Conservation (phyloP, 2,797 vertebrate genomes). For the Pseudochirops corinnae region DNA sequence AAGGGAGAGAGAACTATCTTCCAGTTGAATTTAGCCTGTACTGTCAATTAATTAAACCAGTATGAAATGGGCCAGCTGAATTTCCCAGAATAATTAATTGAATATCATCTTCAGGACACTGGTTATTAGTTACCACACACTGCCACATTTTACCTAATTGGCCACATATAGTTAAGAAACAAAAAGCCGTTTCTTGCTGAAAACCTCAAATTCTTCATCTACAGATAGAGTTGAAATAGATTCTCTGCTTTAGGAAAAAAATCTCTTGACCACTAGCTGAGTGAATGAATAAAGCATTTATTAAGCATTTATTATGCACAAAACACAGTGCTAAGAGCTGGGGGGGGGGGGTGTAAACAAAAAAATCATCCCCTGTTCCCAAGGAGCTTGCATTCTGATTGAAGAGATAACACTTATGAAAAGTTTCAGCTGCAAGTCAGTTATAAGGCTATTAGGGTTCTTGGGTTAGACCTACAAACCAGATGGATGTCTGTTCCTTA, state of each 20-base stretch:
- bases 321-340: not conserved
- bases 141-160: not conserved
- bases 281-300: not conserved
- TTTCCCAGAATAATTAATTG: conserved; percentile 25
- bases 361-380: not conserved
- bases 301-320: not conserved
- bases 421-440: not conserved
- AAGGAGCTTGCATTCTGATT: not conserved
- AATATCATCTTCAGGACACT: conserved; percentile 18
- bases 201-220: not conserved
- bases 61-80: not conserved
- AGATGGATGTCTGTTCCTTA: not conserved
- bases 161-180: not conserved
- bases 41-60: conserved; percentile 33
- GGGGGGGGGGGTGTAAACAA: not conserved
- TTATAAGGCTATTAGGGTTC: not conserved
- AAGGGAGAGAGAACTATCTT: not conserved
- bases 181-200: not conserved
- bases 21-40: not conserved
- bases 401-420: not conserved
- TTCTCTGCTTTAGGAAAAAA: not conserved
- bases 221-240: not conserved
- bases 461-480: not conserved
- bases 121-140: not conserved
- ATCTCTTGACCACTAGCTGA: not conserved